These are phyloP conservation scores for Drosophila kanapiae DNA, from an alignment of 1,140 invertebrate species.

Conservation along the genomic window DNA sequence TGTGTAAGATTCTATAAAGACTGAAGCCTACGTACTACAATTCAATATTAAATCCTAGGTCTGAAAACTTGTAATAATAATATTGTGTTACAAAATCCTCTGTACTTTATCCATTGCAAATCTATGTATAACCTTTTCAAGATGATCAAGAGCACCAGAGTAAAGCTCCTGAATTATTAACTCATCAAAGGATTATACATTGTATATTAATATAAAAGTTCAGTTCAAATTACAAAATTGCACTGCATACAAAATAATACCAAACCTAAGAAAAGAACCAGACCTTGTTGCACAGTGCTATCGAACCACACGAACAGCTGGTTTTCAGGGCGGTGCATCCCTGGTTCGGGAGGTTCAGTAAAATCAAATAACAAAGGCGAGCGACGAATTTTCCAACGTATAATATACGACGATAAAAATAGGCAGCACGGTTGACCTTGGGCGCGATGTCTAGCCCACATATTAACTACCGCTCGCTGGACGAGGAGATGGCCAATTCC, in stretches of 20 bases:
- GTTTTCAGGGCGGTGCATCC: constrained; percentile 13
- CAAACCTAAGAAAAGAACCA: not conserved
- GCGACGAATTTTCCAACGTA: constrained; percentile 62
- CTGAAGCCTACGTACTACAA: too few relatives aligned
- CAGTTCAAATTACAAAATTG: too few relatives aligned
- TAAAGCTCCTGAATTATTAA: too few relatives aligned
- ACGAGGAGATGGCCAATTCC: constrained; percentile 65
- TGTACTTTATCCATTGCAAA: too few relatives aligned
- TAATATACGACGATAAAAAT: constrained; percentile 81
- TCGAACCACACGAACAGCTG: constrained; percentile 5
- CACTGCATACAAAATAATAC: not conserved
- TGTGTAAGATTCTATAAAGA: too few relatives aligned
- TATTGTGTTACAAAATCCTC: too few relatives aligned
- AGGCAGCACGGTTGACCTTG: constrained; percentile 72
- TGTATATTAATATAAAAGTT: too few relatives aligned
- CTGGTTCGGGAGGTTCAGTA: constrained; percentile 44
- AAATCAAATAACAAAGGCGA: constrained; percentile 75
- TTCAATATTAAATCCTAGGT: too few relatives aligned
- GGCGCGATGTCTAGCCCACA: constrained; percentile 77
- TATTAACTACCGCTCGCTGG: constrained; percentile 76
- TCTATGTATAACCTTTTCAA: too few relatives aligned
- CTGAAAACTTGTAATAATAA: too few relatives aligned
- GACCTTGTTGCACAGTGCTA: constrained; percentile 1
- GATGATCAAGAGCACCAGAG: too few relatives aligned
- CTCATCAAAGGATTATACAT: too few relatives aligned